Evolutionary conservation across 2,797 vertebrate genomes (phyloP), one percentile per base, ranked within the genome.

Genomic region (Podarcis siculus): DNA sequence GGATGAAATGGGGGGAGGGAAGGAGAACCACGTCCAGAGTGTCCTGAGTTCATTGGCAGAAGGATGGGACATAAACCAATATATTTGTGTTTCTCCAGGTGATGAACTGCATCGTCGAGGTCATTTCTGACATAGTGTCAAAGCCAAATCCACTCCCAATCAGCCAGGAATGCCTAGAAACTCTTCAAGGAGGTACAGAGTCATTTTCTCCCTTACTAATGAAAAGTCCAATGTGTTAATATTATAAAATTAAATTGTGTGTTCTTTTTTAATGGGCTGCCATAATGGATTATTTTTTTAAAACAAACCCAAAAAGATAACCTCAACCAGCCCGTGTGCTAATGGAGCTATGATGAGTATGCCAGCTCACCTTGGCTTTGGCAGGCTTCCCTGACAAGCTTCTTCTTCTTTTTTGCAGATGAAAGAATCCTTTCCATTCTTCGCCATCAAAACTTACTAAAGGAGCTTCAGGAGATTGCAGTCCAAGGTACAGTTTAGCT

Each of bases 101-200:
- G 94, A 98, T 99, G 98, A 98, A 98, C 94, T 99, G 99, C 92
- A 98, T 99, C 15, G 98, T 99, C 45, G 98, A 99, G 95, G 98
- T 98, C 67, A 97, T 99, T 94, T 97, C 98, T 0, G 98, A 98
- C 66, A 98, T 98, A 0, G 95, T 99, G 25, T 98, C 98, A 0
- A 98, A 98, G 91, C 98, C 98, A 91, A 97, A 96, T 81, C 97
- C 97, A 39, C 55, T 97, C 61, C 97, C 98, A 2, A 96, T 98
- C 96, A 99, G 98, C 61, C 95, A 97, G 83, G 97, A 98, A 92
- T 99, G 99, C 92, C 96, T 98, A 91, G 97, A 97, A 92, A 98
- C 95, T 1, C 97, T 99, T 79, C 97, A 97, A 93, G 97, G 97
- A 97, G 98, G 99, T 99, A 97, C 27, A 19, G 21, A 17, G 30